Conservation (phyloP, 2,113 vertebrate genomes). For the Pandion haliaetus region DNA sequence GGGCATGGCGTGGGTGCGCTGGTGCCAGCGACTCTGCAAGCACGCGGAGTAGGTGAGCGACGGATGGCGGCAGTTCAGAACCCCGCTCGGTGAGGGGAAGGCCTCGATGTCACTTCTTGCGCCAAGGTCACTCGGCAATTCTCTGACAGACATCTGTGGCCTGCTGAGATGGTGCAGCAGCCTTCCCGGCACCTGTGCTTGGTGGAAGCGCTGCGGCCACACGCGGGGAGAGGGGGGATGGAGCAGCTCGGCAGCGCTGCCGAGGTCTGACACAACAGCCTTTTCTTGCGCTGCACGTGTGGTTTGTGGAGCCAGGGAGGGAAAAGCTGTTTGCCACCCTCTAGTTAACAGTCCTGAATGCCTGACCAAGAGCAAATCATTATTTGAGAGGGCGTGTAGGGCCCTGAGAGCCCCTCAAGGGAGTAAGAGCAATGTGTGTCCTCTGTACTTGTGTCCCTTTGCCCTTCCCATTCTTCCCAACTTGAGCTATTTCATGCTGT, state of each 20-base stretch:
- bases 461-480: neutral
- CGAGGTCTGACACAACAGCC: neutral
- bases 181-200: neutral
- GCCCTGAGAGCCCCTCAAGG: neutral
- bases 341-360: neutral
- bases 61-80: neutral
- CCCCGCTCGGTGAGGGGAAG: neutral
- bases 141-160: neutral
- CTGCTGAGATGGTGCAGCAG: constrained; percentile 3
- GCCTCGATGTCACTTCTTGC: neutral
- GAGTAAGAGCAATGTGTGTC: neutral
- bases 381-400: neutral
- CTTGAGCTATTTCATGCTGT: neutral
- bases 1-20: neutral
- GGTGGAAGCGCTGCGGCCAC: neutral
- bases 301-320: neutral
- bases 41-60: neutral
- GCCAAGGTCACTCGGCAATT: neutral
- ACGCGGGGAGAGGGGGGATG: neutral
- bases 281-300: neutral
- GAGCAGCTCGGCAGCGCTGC: neutral
- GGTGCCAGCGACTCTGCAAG: neutral
- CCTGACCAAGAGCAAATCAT: neutral
- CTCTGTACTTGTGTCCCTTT: neutral
- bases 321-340: neutral